Conservation (phyloP, 2,797 vertebrate genomes). For the Sandelia bainsii region DNA sequence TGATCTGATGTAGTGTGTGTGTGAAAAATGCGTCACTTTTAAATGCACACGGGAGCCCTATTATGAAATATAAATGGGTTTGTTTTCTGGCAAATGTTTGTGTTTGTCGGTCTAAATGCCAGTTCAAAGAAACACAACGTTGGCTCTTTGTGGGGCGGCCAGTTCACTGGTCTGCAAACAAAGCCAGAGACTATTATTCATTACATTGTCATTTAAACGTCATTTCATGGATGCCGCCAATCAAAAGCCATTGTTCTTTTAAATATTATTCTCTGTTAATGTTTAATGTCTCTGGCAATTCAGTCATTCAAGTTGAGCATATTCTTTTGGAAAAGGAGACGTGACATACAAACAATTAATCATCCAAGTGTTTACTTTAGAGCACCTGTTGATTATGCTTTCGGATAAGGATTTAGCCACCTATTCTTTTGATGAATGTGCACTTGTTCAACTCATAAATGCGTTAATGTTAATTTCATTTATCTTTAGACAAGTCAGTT, state of each 20-base stretch:
- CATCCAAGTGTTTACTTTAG: conserved; percentile 66
- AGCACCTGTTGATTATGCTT: conserved; percentile 72
- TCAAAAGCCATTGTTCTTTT: conserved; percentile 71
- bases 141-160: conserved; percentile 52
- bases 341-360: conserved; percentile 66
- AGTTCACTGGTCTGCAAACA: conserved; percentile 73
- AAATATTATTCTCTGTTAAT: conserved; percentile 71
- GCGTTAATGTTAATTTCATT: conserved; percentile 9
- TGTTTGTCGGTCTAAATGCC: conserved; percentile 74
- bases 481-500: conserved; percentile 1
- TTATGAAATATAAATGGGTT: conserved; percentile 79
- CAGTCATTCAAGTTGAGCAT: conserved; percentile 36
- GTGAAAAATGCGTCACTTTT: conserved; percentile 61
- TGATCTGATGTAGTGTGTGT: conserved; percentile 51
- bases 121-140: conserved; percentile 74
- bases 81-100: conserved; percentile 76
- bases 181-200: conserved; percentile 75
- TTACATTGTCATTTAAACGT: conserved; percentile 67
- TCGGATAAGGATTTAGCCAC: conserved; percentile 42
- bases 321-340: conserved; percentile 46
- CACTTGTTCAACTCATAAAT: conserved; percentile 24
- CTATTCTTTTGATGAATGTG: conserved; percentile 49
- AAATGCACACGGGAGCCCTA: conserved; percentile 70
- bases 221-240: conserved; percentile 69
- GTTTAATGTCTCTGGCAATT: conserved; percentile 66